A percentile compares a stretch with the other conserved stretches of the same genome.
phyloP scores from a whole-genome alignment of 2,113 vertebrate species.

The Periophthalmodon schlosseri region DNA sequence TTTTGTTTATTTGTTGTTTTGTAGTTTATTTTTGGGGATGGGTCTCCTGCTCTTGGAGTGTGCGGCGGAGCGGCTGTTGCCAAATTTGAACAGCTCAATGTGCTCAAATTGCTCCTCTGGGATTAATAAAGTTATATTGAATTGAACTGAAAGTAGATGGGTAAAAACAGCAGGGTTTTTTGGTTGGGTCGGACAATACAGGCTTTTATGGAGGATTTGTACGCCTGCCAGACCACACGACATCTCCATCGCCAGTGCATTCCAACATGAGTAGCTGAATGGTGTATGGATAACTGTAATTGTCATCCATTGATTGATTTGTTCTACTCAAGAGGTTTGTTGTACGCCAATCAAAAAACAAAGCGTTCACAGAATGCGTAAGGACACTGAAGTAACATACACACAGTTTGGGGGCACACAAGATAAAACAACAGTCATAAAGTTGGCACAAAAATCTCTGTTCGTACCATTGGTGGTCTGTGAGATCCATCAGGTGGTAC shows the following conservation, averaged over 20 bases:
- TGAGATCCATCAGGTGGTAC: no score
- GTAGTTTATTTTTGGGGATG: constrained; percentile 60
- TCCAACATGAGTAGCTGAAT: not conserved
- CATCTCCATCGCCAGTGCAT: constrained; percentile 38
- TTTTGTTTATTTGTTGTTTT: constrained; percentile 64
- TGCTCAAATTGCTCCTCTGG: no score
- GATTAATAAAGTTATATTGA: no score
- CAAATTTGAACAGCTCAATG: constrained; percentile 14
- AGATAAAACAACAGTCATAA: no score
- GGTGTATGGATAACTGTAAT: not conserved
- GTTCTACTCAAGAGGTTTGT: not conserved
- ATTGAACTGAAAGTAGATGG: constrained; percentile 13
- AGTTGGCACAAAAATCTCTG: no score
- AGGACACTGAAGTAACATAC: no score
- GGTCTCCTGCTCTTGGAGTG: constrained; percentile 48
- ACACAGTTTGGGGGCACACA: no score
- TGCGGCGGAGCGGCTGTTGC: constrained; percentile 14
- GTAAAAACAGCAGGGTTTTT: constrained; percentile 43
- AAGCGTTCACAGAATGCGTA: no score
- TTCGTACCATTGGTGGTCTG: no score
- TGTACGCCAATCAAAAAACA: no score
- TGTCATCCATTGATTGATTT: not conserved
- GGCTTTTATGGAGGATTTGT: constrained; percentile 43
- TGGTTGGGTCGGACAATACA: constrained; percentile 35
- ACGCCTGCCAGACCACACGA: constrained; percentile 50